Percentiles rank a stretch among this genome's conserved stretches.
Conservation (phyloP, 2,113 vertebrate species). For the Penelope pileata region DNA sequence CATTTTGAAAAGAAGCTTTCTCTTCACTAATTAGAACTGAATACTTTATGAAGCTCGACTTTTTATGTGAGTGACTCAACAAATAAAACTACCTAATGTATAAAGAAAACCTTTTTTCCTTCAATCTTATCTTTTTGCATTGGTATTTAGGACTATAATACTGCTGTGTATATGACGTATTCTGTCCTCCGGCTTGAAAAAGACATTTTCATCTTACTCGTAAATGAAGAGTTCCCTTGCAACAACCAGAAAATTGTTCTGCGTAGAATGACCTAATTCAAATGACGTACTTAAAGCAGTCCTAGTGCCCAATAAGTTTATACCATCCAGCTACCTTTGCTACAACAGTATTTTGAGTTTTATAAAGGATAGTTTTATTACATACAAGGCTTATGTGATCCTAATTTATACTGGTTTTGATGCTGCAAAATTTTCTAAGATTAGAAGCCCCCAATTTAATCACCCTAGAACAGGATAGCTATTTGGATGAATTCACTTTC, state of each 20-base stretch:
- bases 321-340: neutral
- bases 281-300: neutral
- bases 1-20: conserved; percentile 5
- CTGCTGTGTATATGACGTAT: neutral
- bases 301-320: neutral
- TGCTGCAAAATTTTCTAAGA: neutral
- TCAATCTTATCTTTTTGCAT: neutral
- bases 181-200: neutral
- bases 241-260: neutral
- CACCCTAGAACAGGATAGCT: neutral
- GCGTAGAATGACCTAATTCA: neutral
- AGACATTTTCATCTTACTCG: neutral
- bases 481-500: neutral
- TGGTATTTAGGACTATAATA: neutral
- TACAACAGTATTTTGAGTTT: neutral
- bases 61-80: conserved; percentile 37
- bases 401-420: neutral
- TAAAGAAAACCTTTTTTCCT: neutral
- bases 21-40: conserved; percentile 46
- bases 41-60: conserved; percentile 25
- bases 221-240: neutral
- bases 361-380: neutral
- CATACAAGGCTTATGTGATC: neutral
- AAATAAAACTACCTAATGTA: neutral
- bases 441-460: neutral